These are phyloP conservation scores for Troglohyphantes excavatus DNA, from an alignment of 2,888 invertebrate genomes.

Conservation along the genomic window DNA sequence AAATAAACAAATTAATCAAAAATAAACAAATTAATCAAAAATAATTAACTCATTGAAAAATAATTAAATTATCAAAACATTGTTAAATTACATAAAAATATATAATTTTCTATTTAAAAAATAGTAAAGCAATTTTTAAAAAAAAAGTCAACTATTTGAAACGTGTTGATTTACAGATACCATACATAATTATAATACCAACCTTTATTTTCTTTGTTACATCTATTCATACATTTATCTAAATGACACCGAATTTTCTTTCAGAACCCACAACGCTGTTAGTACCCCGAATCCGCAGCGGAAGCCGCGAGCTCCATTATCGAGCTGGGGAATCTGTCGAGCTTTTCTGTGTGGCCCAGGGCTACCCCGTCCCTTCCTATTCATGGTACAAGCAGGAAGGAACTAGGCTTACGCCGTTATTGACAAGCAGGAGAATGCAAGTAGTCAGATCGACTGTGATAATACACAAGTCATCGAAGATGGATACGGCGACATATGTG, in stretches of 20 bases:
- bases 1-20: too few relatives aligned
- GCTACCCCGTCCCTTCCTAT: constrained; percentile 82
- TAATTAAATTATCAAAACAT: too few relatives aligned
- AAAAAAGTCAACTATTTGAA: too few relatives aligned
- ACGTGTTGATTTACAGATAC: too few relatives aligned
- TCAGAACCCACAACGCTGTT: constrained; percentile 55
- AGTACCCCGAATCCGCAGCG: constrained; percentile 58
- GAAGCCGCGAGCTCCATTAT: constrained; percentile 67
- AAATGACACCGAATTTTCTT: neutral
- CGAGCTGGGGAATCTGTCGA: constrained; percentile 81
- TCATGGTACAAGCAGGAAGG: constrained; percentile 81
- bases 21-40: too few relatives aligned
- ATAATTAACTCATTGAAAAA: too few relatives aligned
- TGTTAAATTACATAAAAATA: too few relatives aligned
- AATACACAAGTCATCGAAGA: constrained; percentile 80
- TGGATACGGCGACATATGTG: constrained; percentile 82
- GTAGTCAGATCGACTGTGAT: constrained; percentile 82
- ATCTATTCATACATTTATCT: too few relatives aligned
- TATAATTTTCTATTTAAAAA: too few relatives aligned
- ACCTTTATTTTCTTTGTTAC: too few relatives aligned
- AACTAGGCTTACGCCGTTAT: constrained; percentile 55
- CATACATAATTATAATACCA: too few relatives aligned
- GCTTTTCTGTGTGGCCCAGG: constrained; percentile 83
- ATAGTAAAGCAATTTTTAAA: too few relatives aligned
- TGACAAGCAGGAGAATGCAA: constrained; percentile 78